These are phyloP conservation scores for Thunnus albacares DNA, from an alignment of 2,797 vertebrate species.

Conservation along the genomic window DNA sequence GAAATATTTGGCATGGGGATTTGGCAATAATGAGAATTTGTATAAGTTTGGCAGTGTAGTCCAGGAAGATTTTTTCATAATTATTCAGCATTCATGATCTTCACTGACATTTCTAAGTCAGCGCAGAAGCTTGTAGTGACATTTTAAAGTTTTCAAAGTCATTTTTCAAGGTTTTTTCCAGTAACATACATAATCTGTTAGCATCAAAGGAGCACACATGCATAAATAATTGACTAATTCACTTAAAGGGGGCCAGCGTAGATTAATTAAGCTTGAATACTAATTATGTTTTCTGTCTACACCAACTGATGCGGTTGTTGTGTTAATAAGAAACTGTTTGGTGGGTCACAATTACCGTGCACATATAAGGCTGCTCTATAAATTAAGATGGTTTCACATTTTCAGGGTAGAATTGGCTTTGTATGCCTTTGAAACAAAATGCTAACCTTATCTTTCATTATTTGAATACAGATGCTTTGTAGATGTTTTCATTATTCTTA, in stretches of 20 bases:
- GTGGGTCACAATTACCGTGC: constrained; percentile 82
- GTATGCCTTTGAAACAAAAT: constrained; percentile 72
- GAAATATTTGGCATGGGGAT: constrained; percentile 41
- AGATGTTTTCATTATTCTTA: constrained; percentile 58
- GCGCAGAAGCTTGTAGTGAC: constrained; percentile 82
- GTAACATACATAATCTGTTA: constrained; percentile 88
- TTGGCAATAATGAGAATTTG: constrained; percentile 53
- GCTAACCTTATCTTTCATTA: constrained; percentile 65
- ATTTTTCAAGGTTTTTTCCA: constrained; percentile 82
- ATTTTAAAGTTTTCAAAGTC: constrained; percentile 90
- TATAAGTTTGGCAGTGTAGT: constrained; percentile 30
- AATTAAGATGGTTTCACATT: constrained; percentile 66
- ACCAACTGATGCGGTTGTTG: constrained; percentile 84
- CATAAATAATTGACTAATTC: constrained; percentile 91
- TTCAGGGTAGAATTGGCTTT: constrained; percentile 56
- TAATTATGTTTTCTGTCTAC: constrained; percentile 90
- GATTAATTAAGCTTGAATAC: constrained; percentile 91
- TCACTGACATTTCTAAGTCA: constrained; percentile 65
- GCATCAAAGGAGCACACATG: constrained; percentile 90
- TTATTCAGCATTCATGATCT: constrained; percentile 49
- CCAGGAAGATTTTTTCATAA: constrained; percentile 23
- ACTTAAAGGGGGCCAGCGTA: constrained; percentile 88
- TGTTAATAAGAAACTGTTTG: constrained; percentile 86
- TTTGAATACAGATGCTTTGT: constrained; percentile 60
- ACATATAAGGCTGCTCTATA: constrained; percentile 64